A percentile compares a stretch with the other conserved stretches of the same genome.
These are phyloP conservation scores for Hecatera dysodea DNA, from an alignment of 2,888 invertebrate genomes.

Conservation along the genomic window DNA sequence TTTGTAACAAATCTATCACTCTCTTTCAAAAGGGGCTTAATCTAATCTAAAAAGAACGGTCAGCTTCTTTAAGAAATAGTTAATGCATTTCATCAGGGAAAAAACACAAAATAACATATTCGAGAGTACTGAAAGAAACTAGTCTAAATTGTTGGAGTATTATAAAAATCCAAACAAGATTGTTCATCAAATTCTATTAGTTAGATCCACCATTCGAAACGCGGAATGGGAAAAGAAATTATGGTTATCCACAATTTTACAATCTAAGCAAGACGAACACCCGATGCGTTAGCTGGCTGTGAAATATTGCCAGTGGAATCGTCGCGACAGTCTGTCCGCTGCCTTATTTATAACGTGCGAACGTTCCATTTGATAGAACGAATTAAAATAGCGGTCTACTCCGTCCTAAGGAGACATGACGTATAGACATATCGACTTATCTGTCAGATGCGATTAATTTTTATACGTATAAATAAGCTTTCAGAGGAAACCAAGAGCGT, in stretches of 20 bases:
- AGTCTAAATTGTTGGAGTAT: too few species aligned
- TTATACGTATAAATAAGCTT: slow-evolving; percentile 59
- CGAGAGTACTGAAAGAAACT: too few species aligned
- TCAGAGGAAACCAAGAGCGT: slow-evolving; percentile 60
- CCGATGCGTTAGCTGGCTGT: slow-evolving; percentile 81
- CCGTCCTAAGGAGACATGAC: slow-evolving; percentile 68
- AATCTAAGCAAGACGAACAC: slow-evolving; percentile 69
- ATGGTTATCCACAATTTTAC: slow-evolving; percentile 55
- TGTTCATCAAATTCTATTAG: not conserved
- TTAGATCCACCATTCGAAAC: not conserved
- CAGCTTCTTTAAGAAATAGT: too few species aligned
- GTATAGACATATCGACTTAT: slow-evolving; percentile 79
- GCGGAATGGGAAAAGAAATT: not conserved
- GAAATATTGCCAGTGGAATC: slow-evolving; percentile 88
- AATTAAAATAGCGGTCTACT: slow-evolving; percentile 74
- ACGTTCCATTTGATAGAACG: slow-evolving; percentile 82
- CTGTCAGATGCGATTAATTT: slow-evolving; percentile 77
- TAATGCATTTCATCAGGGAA: not conserved
- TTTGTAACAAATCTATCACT: not conserved
- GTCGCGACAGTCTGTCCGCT: slow-evolving; percentile 83
- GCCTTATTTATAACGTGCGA: slow-evolving; percentile 88
- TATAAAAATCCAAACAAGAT: too few species aligned
- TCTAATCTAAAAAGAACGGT: not conserved
- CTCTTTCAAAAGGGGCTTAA: not conserved
- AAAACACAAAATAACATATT: not conserved